Evolutionary conservation across 2,113 vertebrate species (phyloP), one percentile per base, ranked within the genome.

Genomic region (Andinoacara biseriatus): DNA sequence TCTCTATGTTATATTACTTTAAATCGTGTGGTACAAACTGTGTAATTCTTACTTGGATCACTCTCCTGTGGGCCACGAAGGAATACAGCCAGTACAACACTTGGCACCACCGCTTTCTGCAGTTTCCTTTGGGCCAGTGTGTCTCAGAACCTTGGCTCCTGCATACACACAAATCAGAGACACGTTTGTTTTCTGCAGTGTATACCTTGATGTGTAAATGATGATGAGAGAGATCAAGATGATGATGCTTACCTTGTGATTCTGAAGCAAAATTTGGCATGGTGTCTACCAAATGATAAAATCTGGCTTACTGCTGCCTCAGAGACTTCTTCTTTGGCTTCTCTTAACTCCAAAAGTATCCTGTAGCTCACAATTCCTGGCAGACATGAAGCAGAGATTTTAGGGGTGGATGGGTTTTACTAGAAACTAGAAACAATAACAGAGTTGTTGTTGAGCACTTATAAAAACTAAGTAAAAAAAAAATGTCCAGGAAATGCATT

Each of bases 141-240:
- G 24, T 29, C 58, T 7, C 26, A 0, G 14, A 59, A 15, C 26
- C 14, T 0, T 29, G 58, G 0, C 24, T 59, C 14, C 13, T 9
- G 24, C 26, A 59, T 29, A 1, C 58, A 29, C 1, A 59, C 58
- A 59, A 59, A 29, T 59, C 24, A 9, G 3, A 29, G 14, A 59
- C 26, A 59, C 15, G 15, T 29, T 59, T 29, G 15, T 17, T 59
- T 26, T 59, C 0, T 59, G 29, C 14, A 29, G 14, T 29, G 26
- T 59, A 24, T 17, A 59, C 14, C 7, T 59, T 59, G 24, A 4
- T 59, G 24, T 58, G 7, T 9, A 29, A 59, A 59, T 59, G 0
- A 58, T 15, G 57, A 29, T 17, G 58, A 59, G 0, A 29, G 24
- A 17, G 58, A 59, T 58, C 24, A 17, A 15, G 58, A 29, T 11